These are phyloP conservation scores for Phaethon lepturus DNA, from an alignment of 2,113 vertebrate genomes.

Conservation along the genomic window DNA sequence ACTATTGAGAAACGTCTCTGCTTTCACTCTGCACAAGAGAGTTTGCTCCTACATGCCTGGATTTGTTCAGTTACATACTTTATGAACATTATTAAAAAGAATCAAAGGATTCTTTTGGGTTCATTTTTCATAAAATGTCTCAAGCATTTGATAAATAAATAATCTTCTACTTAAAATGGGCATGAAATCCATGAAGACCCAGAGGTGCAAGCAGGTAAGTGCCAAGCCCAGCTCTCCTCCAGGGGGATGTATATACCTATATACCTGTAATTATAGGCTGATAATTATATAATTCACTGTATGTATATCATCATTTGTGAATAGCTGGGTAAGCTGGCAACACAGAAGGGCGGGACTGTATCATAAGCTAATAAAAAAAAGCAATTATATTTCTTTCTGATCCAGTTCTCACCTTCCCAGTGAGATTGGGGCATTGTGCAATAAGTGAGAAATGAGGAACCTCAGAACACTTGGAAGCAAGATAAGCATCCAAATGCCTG, in stretches of 20 bases:
- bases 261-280: conserved; percentile 82
- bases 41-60: conserved; percentile 59
- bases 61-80: conserved; percentile 55
- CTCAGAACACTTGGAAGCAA: conserved; percentile 56
- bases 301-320: conserved; percentile 79
- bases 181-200: conserved; percentile 67
- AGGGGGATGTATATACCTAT: conserved; percentile 76
- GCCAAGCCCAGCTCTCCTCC: conserved; percentile 74
- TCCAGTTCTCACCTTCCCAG: conserved; percentile 79
- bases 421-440: conserved; percentile 76
- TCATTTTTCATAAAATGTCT: conserved; percentile 67
- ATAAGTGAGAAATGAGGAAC: conserved; percentile 64
- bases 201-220: conserved; percentile 57
- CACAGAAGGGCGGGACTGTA: conserved; percentile 73
- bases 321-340: conserved; percentile 78
- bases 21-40: not conserved
- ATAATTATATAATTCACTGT: conserved; percentile 84
- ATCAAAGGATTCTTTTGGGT: conserved; percentile 68
- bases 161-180: conserved; percentile 46
- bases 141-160: conserved; percentile 69
- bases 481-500: conserved; percentile 51
- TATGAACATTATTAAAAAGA: conserved; percentile 38
- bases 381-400: conserved; percentile 83
- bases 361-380: conserved; percentile 82
- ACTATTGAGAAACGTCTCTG: conserved; percentile 31